A percentile compares a stretch with the other conserved stretches of the same genome.
Evolutionary conservation across 2,113 vertebrate genomes (phyloP).

Genomic region (Gambusia holbrooki): DNA sequence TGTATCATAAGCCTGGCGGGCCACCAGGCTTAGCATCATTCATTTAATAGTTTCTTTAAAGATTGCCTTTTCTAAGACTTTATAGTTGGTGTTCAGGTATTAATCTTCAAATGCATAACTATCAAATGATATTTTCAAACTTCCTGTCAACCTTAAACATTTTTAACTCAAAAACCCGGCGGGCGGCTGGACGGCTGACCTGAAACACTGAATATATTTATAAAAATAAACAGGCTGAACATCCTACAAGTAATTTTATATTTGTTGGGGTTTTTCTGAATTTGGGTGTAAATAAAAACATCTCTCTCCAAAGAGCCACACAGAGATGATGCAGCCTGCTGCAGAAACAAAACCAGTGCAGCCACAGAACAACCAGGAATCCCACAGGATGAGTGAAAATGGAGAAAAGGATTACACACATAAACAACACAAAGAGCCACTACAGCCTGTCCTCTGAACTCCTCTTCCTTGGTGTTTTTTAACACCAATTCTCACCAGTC

Average conservation of each 20-base stretch:
- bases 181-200: no score
- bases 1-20: no score
- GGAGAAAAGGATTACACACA: conserved; percentile 35
- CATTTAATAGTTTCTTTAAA: no score
- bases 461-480: neutral
- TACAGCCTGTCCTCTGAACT: conserved; percentile 17
- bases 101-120: no score
- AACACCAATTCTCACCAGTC: neutral
- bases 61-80: no score
- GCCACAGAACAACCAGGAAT: conserved; percentile 14
- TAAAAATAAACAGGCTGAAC: neutral
- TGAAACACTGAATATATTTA: no score
- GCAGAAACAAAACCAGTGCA: conserved; percentile 11
- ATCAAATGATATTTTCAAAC: no score
- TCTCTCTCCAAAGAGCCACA: neutral
- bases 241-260: neutral
- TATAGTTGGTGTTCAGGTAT: no score
- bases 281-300: neutral
- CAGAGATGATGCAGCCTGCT: neutral
- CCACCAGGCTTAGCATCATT: no score
- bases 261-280: neutral
- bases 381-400: conserved; percentile 26
- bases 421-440: conserved; percentile 56
- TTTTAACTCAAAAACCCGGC: no score
- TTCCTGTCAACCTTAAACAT: no score